phyloP scores from a whole-genome alignment of 2,113 vertebrate genomes.

The Coryphaenoides rupestris region DNA sequence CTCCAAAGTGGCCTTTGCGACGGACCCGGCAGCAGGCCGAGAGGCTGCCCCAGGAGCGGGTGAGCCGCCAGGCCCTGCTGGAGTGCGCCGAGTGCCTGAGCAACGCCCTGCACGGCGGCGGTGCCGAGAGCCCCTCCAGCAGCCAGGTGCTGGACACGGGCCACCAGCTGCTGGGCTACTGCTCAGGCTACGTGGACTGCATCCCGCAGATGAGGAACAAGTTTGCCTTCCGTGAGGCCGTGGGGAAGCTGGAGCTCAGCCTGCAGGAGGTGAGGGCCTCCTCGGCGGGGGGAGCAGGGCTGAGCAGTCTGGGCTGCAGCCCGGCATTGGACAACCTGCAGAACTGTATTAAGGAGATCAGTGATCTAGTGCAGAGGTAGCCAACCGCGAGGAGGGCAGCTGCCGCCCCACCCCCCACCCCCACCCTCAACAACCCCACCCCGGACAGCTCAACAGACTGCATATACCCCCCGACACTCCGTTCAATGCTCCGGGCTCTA shows the following conservation, averaged over 20 bases:
- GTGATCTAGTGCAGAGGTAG: constrained; percentile 98
- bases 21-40: constrained; percentile 86
- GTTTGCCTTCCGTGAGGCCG: constrained; percentile 95
- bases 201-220: constrained; percentile 98
- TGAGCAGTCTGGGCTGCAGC: constrained; percentile 76
- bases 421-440: not conserved
- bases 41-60: constrained; percentile 82
- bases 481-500: constrained; percentile 34
- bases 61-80: constrained; percentile 90
- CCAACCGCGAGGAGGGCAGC: constrained; percentile 41
- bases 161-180: constrained; percentile 94
- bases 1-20: constrained; percentile 86
- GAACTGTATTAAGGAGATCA: constrained; percentile 96
- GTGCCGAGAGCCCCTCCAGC: constrained; percentile 83
- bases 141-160: constrained; percentile 94
- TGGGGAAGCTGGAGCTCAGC: constrained; percentile 95
- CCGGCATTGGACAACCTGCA: constrained; percentile 92
- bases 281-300: constrained; percentile 74
- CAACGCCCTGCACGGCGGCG: constrained; percentile 74
- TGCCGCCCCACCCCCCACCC: constrained; percentile 11
- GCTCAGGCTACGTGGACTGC: constrained; percentile 97
- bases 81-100: constrained; percentile 89
- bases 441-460: constrained; percentile 18
- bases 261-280: constrained; percentile 96
- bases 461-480: constrained; percentile 29